Base-by-base conservation (phyloP, 2,888 invertebrate genomes). In the Cheiracanthium punctorium region DNA sequence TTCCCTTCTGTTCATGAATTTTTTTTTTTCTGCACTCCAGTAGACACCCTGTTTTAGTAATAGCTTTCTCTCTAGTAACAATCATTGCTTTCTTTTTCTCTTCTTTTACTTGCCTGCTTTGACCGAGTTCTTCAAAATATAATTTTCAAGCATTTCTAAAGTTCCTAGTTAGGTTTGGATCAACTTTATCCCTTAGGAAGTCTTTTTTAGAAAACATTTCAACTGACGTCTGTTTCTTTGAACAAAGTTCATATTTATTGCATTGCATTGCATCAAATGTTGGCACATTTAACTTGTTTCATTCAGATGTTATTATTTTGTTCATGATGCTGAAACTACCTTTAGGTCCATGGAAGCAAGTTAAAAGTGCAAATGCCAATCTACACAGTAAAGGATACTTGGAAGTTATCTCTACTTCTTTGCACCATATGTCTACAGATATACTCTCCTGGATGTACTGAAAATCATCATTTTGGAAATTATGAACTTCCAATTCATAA, bases 341-440 rank as follows among this genome's bases (percentile, higher is more conserved):
- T 69, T 67, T 43, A 12, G 69, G 43, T 0, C 67, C 67, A 77
- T 69, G 32, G 28, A 77, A 67, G 28, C 77, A 69, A 7, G 77
- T 67, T 0, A 48, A n/a, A 48, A 48, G 48, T 10, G 48, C 48
- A 17, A 48, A n/a, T 48, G 48, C 48, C 48, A 48, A 12, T 17
- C 48, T 48, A 12, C 8, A 48, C 5, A 48, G 48, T 12, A 48
- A 17, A 48, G 48, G 48, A 17, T 48, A 48, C 14, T 48, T 48
- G 5, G 12, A 48, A 48, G n/a, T 37, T 7, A 4, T 37, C 10
- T 37, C 37, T 37, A 48, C 48, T 48, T 48, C n/a, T 10, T n/a
- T 48, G 8, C 12, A 48, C 48, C 48, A 10, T 17, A 17, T 2
- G 14, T 17, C 17, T 2, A 48, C 17, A 12, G n/a, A 48, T 48